Base-by-base conservation (phyloP, 2,797 vertebrate genomes). In the Sebastes variabilis region DNA sequence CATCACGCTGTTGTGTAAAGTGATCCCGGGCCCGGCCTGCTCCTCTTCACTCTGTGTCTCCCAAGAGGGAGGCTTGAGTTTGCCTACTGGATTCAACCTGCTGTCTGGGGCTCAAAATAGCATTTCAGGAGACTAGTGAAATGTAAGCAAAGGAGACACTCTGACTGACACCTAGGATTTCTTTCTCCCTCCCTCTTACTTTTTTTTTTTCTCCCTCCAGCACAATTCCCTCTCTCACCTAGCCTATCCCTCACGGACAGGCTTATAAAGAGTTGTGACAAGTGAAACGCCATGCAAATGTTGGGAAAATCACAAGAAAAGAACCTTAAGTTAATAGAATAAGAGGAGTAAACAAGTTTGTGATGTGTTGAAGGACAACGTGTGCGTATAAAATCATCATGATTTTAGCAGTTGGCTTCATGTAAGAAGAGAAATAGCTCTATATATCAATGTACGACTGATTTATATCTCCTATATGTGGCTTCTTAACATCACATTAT, bases 71-170 rank as follows among this genome's bases (percentile, higher is more conserved):
- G 87, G 89, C 89, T 90, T 86, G 92, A 93, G 94, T 95, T 94
- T 94, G 92, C 94, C 92, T 94, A 86, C 94, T 94, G 93, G 90
- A 95, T 95, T 93, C 94, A 95, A 95, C 91, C 93, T 93, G 93
- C 93, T 93, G 94, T 95, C 94, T 94, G 87, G 86, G 87, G 90
- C 95, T 96, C 93, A 95, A 95, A 96, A 96, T 96, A 96, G 94
- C 94, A 92, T 92, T 96, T 95, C 92, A 92, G 91, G 92, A 93
- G 93, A 93, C 92, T 90, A 91, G 92, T 94, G 94, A 95, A 95
- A 95, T 94, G 92, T 95, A 95, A 95, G 94, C 94, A 94, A 92
- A 94, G 91, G 92, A 94, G 93, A 94, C 92, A 89, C 92, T 91
- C 92, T 94, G 93, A 91, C 91, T 94, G 94, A 95, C 94, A 95